phyloP scores from a whole-genome alignment of 2,888 invertebrate genomes.

The Heteromurus nitidus region DNA sequence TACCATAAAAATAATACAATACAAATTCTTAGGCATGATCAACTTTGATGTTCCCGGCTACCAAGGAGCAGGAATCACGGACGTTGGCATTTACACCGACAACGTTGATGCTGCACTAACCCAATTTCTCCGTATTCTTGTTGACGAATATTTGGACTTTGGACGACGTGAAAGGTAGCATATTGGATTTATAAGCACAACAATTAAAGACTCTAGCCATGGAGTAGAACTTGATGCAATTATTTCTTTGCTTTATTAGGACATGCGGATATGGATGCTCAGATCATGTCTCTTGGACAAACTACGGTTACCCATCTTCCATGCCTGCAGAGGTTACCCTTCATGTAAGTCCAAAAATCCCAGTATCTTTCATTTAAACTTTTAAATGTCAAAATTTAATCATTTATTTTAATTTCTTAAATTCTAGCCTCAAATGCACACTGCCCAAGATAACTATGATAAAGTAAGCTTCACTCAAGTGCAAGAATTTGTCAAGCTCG shows the following conservation, averaged over 20 bases:
- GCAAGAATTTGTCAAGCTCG: constrained; percentile 50
- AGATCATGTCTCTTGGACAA: constrained; percentile 59
- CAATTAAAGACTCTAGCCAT: neutral
- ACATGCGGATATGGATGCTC: constrained; percentile 39
- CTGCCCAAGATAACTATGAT: constrained; percentile 24
- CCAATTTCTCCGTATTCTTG: constrained; percentile 28
- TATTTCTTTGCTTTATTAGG: neutral
- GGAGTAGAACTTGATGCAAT: neutral
- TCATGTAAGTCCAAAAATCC: no score
- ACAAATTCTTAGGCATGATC: no score
- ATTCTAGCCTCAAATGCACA: constrained; percentile 55
- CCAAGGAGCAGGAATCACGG: constrained; percentile 10
- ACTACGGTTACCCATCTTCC: constrained; percentile 44
- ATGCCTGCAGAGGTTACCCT: constrained; percentile 45
- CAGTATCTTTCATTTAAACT: neutral
- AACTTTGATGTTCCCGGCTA: constrained; percentile 54
- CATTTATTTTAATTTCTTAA: neutral
- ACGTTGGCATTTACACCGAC: constrained; percentile 50
- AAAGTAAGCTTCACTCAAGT: constrained; percentile 48
- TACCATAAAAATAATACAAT: neutral
- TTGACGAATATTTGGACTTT: constrained; percentile 43
- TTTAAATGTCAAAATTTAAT: neutral
- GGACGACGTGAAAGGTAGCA: constrained; percentile 4
- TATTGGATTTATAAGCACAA: neutral
- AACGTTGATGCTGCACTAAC: constrained; percentile 29